Evolutionary conservation across 2,888 invertebrate species (phyloP), one percentile per base, ranked within the genome.

Genomic region (Gryllus longicercus): DNA sequence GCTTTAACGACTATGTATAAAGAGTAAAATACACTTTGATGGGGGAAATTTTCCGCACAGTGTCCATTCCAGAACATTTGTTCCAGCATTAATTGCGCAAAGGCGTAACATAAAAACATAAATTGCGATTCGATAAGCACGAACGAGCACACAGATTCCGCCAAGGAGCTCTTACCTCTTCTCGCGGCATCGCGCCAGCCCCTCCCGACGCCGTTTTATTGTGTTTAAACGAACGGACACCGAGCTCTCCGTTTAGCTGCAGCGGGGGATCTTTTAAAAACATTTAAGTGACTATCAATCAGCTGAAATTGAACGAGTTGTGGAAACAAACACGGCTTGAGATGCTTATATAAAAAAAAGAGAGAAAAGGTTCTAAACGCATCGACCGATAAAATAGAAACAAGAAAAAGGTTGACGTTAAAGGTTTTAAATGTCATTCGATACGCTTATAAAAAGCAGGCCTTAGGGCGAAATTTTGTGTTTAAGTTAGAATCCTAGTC

Each of bases 261-360:
- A 50, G 74, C 77, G 63, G 74, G 75, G 75, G 75, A 80, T 23
- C 74, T 77, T 77, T 74, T 25, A 63, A 78, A 76, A 78, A 74
- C 49, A 74, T 75, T 63, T 80, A 80, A 75, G 80, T 51, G 80
- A 80, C 80, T 63, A 82, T 82, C 78, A 79, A 82, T 82, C 82
- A 80, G 80, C 77, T 74, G 80, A 79, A 82, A 80, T 80, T 80
- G 77, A 80, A 80, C 51, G 18, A 38, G 63, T 63, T 63, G 77
- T n/a, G 50, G 50, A 77, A 77, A 77, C 77, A 77, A 77, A 25
- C 75, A 75, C 12, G n/a, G 23, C 75, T 63, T 38, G 38, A 38
- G 38, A 38, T 38, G 38, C 38, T 38, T 38, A 38, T 38, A 38
- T 8, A 21, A 21, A 21, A 21, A 63, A 18, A 63, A 18, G 4